Evolutionary conservation across 2,113 vertebrate species (phyloP).

Genomic region (Solea senegalensis): DNA sequence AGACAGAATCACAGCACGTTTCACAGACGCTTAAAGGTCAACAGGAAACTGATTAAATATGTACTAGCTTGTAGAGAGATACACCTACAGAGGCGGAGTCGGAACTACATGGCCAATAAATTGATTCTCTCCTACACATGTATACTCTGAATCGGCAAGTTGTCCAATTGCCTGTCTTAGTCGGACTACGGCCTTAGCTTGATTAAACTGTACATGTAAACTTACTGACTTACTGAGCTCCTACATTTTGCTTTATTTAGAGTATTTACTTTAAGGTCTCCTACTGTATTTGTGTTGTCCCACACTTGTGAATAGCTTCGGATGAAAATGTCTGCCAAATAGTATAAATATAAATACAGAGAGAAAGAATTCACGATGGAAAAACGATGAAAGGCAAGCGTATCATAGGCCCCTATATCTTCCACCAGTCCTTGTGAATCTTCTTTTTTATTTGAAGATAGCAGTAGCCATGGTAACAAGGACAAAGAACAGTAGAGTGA

Average conservation of each 20-base stretch:
- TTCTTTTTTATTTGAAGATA: constrained; percentile 35
- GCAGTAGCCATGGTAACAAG: constrained; percentile 67
- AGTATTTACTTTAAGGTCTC: background rate
- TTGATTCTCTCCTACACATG: no score
- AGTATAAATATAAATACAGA: background rate
- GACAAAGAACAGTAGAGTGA: constrained; percentile 55
- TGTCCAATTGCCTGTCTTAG: no score
- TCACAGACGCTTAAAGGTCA: no score
- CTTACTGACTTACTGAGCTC: background rate
- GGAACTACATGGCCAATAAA: no score
- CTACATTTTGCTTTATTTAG: background rate
- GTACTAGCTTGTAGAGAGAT: no score
- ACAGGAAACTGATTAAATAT: no score
- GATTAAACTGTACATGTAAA: no score
- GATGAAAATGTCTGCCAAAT: background rate
- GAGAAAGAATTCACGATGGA: constrained; percentile 1
- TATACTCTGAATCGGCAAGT: no score
- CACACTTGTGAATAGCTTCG: background rate
- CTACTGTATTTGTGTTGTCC: background rate
- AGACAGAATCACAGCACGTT: no score
- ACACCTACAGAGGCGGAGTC: no score
- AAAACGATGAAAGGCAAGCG: constrained; percentile 45
- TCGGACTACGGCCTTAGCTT: no score
- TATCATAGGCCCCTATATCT: constrained; percentile 46
- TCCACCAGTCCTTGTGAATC: constrained; percentile 41